Evolutionary conservation across 2,797 vertebrate genomes (phyloP).

Genomic region (Avahi laniger): DNA sequence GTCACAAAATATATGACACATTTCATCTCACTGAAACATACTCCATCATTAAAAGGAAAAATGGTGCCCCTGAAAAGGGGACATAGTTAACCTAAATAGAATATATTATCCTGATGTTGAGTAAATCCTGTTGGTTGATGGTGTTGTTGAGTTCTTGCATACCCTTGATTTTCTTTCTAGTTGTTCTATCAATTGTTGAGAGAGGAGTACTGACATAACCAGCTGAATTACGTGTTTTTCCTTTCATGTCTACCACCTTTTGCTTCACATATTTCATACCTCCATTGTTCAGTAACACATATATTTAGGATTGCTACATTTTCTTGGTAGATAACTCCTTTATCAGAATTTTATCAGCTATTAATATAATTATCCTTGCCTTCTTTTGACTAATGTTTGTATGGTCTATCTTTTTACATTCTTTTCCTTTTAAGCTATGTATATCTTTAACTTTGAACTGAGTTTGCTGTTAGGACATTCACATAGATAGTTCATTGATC

Average conservation of each 20-base stretch:
- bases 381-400: neutral
- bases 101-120: neutral
- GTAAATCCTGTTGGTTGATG: neutral
- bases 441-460: neutral
- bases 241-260: neutral
- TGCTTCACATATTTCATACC: neutral
- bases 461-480: neutral
- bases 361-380: neutral
- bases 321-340: neutral
- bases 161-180: neutral
- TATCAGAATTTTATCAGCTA: neutral
- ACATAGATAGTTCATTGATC: neutral
- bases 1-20: neutral
- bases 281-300: neutral
- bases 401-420: neutral
- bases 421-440: neutral
- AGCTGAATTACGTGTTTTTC: neutral
- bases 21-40: neutral
- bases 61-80: neutral
- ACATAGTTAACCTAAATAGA: neutral
- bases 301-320: neutral
- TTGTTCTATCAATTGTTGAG: neutral
- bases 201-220: neutral
- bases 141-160: neutral
- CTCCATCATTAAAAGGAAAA: conserved; percentile 28